Evolutionary conservation across 2,113 vertebrate species (phyloP).

Genomic region (Barnardius zonarius): DNA sequence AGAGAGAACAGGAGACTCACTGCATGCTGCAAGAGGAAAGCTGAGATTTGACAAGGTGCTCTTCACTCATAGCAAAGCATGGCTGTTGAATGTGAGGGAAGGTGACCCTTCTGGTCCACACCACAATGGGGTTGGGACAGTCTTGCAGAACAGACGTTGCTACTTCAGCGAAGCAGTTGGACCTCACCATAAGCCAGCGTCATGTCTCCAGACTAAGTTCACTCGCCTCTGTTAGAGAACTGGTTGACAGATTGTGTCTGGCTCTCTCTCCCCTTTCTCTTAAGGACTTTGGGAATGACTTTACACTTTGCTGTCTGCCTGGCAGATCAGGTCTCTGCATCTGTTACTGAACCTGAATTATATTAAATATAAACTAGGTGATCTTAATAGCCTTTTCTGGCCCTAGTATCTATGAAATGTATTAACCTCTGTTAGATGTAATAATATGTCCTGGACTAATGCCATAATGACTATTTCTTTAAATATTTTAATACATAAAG

Average conservation of each 20-base stretch:
- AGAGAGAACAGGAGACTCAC: not conserved
- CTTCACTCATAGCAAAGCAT: rapidly evolving
- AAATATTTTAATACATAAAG: slow-evolving; percentile 37
- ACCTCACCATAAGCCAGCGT: not conserved
- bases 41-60: not conserved
- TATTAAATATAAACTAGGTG: not conserved
- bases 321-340: not conserved
- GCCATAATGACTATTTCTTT: slow-evolving; percentile 22
- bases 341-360: not conserved
- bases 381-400: slow-evolving; percentile 8
- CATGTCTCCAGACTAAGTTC: rapidly evolving
- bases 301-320: not conserved
- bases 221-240: not conserved
- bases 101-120: not conserved
- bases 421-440: not conserved
- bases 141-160: not conserved
- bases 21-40: rapidly evolving
- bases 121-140: rapidly evolving
- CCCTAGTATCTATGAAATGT: not conserved
- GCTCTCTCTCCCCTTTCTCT: not conserved
- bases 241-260: not conserved
- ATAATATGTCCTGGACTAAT: slow-evolving; percentile 10
- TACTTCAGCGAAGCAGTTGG: not conserved
- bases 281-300: not conserved
- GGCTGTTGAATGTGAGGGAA: not conserved